Percentiles rank a stretch among this genome's conserved stretches.
phyloP scores from a whole-genome alignment of 2,888 invertebrate genomes.

The Apomyelois bistriatella region DNA sequence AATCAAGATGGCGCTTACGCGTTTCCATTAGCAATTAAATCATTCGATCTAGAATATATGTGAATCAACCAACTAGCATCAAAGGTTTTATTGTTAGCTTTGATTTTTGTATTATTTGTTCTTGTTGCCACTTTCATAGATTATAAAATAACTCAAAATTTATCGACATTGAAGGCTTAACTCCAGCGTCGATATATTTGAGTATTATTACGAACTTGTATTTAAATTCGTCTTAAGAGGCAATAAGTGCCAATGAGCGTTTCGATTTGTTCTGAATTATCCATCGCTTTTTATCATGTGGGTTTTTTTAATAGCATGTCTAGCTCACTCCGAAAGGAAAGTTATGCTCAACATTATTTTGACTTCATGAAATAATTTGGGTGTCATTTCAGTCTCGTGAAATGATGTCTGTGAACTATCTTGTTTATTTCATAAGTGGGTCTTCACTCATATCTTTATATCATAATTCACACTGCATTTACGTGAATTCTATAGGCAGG shows the following conservation, averaged over 20 bases:
- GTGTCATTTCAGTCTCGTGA: slow-evolving; percentile 27
- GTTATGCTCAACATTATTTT: slow-evolving; percentile 45
- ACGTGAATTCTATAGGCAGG: not conserved
- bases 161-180: too few relatives aligned
- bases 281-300: slow-evolving; percentile 73
- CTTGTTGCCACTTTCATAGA: too few relatives aligned
- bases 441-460: slow-evolving; percentile 67
- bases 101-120: too few relatives aligned
- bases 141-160: too few relatives aligned
- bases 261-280: slow-evolving; percentile 40
- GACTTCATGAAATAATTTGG: not conserved
- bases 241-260: slow-evolving; percentile 30
- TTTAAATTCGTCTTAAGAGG: slow-evolving; percentile 28
- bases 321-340: slow-evolving; percentile 36
- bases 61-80: too few relatives aligned
- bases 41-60: too few relatives aligned
- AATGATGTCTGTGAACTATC: slow-evolving; percentile 16
- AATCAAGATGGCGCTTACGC: too few relatives aligned
- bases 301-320: slow-evolving; percentile 79
- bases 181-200: too few relatives aligned
- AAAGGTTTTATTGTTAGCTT: too few relatives aligned
- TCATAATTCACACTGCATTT: not conserved
- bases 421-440: slow-evolving; percentile 38
- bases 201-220: not conserved
- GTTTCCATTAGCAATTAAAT: too few relatives aligned